These are phyloP conservation scores for Neogale vison DNA, from an alignment of 2,113 vertebrate genomes.

Conservation along the genomic window DNA sequence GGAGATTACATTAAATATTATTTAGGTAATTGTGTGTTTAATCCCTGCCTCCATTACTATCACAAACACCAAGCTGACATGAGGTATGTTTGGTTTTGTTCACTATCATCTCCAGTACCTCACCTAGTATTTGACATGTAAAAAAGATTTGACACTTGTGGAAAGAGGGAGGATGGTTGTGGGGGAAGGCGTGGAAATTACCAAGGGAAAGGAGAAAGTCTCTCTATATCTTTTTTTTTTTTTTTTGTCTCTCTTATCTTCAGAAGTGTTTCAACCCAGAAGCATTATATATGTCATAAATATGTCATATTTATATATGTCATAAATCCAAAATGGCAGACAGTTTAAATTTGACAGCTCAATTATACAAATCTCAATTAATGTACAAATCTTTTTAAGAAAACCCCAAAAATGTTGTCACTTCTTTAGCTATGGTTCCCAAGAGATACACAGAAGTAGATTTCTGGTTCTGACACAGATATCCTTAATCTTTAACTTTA, in stretches of 20 bases:
- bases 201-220: background rate
- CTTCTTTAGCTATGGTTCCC: background rate
- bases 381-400: background rate
- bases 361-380: background rate
- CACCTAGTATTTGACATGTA: background rate
- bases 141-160: background rate
- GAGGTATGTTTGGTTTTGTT: background rate
- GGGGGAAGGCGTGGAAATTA: background rate
- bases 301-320: no score
- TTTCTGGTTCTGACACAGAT: background rate
- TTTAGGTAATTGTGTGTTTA: background rate
- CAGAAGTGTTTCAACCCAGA: background rate
- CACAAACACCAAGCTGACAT: background rate
- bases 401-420: background rate
- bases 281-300: background rate
- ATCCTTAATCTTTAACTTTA: background rate
- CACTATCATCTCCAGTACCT: background rate
- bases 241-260: background rate
- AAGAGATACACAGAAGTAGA: background rate
- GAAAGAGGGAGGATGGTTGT: background rate
- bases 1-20: background rate
- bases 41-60: background rate
- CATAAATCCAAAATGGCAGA: background rate
- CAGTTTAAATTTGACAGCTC: background rate
- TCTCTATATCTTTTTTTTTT: background rate